These are phyloP conservation scores for Charadrius vociferus DNA, from an alignment of 2,113 vertebrate genomes.

Conservation along the genomic window DNA sequence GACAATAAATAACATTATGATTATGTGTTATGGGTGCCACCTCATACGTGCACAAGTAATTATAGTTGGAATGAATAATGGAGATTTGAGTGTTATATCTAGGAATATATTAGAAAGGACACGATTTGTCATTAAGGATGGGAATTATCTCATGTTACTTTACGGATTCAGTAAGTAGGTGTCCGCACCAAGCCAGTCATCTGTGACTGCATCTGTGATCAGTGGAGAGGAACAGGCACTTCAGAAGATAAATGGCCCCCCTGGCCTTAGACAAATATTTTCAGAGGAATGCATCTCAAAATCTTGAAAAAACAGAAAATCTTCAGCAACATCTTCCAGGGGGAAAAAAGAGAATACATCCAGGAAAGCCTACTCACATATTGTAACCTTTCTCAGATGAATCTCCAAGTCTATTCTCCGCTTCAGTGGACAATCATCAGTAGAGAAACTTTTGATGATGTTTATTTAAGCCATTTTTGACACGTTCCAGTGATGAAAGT, in stretches of 20 bases:
- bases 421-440: background rate
- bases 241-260: background rate
- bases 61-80: constrained; percentile 37
- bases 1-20: constrained; percentile 49
- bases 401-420: background rate
- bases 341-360: background rate
- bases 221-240: background rate
- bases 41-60: constrained; percentile 25
- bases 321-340: background rate
- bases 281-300: background rate
- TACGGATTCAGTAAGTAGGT: background rate
- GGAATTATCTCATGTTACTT: constrained; percentile 43
- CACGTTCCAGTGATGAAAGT: background rate
- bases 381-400: background rate
- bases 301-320: background rate
- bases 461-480: background rate
- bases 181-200: constrained; percentile 24
- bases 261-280: background rate
- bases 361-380: background rate
- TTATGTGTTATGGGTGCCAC: constrained; percentile 11
- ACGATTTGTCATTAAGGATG: constrained; percentile 23
- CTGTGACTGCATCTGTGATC: constrained; percentile 37
- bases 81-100: background rate
- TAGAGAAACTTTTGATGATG: background rate
- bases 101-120: constrained; percentile 28